Evolutionary conservation across 2,797 vertebrate species (phyloP).

Genomic region (Scolopax bukidnonensis): DNA sequence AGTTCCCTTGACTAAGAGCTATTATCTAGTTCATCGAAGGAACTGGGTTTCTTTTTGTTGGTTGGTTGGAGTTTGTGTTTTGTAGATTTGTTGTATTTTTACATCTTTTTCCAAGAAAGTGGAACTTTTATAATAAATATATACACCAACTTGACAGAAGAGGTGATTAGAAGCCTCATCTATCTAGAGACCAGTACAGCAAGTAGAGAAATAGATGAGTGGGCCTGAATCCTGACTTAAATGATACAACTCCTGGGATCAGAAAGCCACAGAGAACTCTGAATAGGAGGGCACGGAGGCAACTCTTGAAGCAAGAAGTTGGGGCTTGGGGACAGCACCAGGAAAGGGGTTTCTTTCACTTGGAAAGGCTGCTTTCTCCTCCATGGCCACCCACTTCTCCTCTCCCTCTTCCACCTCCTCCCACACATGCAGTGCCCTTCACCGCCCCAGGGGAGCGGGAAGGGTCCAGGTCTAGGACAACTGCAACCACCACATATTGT

Average conservation of each 20-base stretch:
- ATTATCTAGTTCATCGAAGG: not conserved
- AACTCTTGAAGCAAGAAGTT: not conserved
- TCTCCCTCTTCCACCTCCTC: not conserved
- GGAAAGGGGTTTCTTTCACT: not conserved
- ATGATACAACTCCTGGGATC: not conserved
- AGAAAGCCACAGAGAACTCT: not conserved
- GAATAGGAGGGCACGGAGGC: not conserved
- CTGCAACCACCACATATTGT: not conserved
- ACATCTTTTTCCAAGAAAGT: not conserved
- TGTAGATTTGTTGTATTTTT: not conserved
- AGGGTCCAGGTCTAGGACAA: not conserved
- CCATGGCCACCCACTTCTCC: accelerated
- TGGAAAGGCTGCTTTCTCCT: not conserved
- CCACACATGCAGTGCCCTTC: accelerated
- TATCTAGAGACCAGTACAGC: not conserved
- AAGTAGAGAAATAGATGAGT: not conserved
- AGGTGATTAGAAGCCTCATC: not conserved
- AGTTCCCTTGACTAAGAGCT: not conserved
- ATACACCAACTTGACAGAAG: accelerated
- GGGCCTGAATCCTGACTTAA: not conserved
- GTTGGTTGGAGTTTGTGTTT: not conserved
- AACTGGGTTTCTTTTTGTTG: not conserved
- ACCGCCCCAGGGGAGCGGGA: not conserved
- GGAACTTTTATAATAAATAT: not conserved
- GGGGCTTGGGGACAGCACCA: accelerated